Base-by-base conservation (phyloP, 2,888 invertebrate genomes). In the Microctonus aethiopoides region DNA sequence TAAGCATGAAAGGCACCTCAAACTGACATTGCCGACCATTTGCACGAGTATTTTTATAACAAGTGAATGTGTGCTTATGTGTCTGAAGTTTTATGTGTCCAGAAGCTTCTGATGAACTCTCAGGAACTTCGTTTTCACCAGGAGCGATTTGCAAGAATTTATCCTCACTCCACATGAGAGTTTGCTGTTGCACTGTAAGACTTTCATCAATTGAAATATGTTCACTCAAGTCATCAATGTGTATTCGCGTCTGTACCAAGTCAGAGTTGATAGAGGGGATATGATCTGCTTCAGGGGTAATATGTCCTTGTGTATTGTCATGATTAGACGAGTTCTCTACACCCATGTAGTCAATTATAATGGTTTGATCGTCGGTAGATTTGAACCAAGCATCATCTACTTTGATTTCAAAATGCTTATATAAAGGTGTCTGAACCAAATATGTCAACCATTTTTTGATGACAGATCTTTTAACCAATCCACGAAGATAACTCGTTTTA, bases 1-100 rank as follows among this genome's bases (percentile, higher is more conserved):
- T 73, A 13, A 79, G 83, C 79, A 78, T 74, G 62, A 82, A 83
- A n/a, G 83, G 83, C n/a, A 80, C 79, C 22, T 77, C 80, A 75
- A 84, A 84, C 71, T 82, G 41, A 71, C 80, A 82, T 70, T 79
- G 75, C 68, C 74, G 75, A 39, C 57, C 34, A 65, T 75, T 73
- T 20, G n/a, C 20, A 10, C 20, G 26, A 20, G 62, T 76, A 68
- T 74, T 76, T 75, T 81, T 81, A 56, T 76, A 78, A 72, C 81
- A 80, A 5, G 80, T 81, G 67, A 78, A 79, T 6, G 81, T 83
- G 64, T 82, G 82, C 26, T 77, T 76, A 68, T 83, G 82, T 11
- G 74, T 78, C 73, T 79, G 78, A 9, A 62, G 39, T 3, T 36
- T 24, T n/a, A 34, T 79, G 70, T 78, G 68, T 26, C 74, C 78